Percentiles rank a stretch among this genome's conserved stretches.
phyloP scores from a whole-genome alignment of 2,888 invertebrate species.

The Ennomos quercinarius region DNA sequence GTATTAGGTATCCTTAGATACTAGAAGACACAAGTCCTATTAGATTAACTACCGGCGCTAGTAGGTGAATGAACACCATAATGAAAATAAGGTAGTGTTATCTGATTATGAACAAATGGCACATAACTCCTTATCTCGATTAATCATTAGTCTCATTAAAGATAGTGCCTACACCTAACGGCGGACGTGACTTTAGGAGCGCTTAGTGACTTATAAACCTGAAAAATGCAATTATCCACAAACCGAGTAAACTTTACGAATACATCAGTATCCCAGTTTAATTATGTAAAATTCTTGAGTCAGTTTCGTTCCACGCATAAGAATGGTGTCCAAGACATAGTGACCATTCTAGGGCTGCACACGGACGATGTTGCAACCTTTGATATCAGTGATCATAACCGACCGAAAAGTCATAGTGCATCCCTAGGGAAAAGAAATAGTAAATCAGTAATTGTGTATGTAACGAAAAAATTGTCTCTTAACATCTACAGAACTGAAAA shows the following conservation, averaged over 20 bases:
- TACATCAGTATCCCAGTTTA: slow-evolving; percentile 70
- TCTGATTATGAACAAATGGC: slow-evolving; percentile 63
- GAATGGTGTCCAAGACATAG: slow-evolving; percentile 70
- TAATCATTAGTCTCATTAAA: slow-evolving; percentile 60
- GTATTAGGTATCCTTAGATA: too few relatives aligned
- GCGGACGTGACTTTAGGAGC: slow-evolving; percentile 47
- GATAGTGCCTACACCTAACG: slow-evolving; percentile 52
- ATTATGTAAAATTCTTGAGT: slow-evolving; percentile 72
- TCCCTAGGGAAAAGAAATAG: slow-evolving; percentile 8
- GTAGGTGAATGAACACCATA: slow-evolving; percentile 61
- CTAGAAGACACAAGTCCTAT: too few relatives aligned
- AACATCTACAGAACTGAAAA: slow-evolving; percentile 45
- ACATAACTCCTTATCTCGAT: slow-evolving; percentile 65
- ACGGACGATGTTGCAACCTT: slow-evolving; percentile 58
- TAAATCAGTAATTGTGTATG: slow-evolving; percentile 48
- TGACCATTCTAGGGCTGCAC: slow-evolving; percentile 71
- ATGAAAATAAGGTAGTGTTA: slow-evolving; percentile 56
- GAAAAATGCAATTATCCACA: slow-evolving; percentile 70
- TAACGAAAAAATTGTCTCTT: slow-evolving; percentile 51
- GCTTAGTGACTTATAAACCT: slow-evolving; percentile 28
- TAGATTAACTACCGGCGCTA: slow-evolving; percentile 18
- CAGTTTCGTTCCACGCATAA: slow-evolving; percentile 60
- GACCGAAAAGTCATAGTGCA: slow-evolving; percentile 42
- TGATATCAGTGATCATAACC: slow-evolving; percentile 34
- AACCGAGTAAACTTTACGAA: slow-evolving; percentile 74